Evolutionary conservation across 2,888 invertebrate species (phyloP).

Genomic region (Clanis bilineata): DNA sequence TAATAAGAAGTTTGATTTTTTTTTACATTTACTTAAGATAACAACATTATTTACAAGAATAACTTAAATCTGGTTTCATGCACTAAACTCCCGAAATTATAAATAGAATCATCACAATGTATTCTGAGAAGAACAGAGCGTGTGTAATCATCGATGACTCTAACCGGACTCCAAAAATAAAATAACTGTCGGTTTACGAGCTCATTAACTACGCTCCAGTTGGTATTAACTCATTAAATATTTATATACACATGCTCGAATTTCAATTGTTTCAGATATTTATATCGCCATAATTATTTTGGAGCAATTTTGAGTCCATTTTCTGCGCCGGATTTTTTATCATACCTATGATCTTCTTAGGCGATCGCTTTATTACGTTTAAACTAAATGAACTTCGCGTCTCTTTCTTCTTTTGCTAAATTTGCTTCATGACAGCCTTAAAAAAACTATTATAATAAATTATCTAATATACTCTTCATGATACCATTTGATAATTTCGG

Average conservation of each 20-base stretch:
- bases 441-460: no score
- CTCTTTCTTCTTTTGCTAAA: no score
- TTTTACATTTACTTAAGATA: no score
- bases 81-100: background rate
- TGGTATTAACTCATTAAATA: conserved; percentile 1
- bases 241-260: background rate
- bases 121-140: background rate
- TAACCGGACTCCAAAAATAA: background rate
- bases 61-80: background rate
- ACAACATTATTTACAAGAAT: no score
- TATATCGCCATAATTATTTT: background rate
- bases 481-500: no score
- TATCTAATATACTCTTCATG: no score
- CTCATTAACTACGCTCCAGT: background rate
- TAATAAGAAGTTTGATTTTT: no score
- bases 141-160: background rate
- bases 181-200: background rate
- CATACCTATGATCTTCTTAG: no score
- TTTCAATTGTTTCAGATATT: background rate
- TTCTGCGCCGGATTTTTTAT: no score
- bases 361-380: no score
- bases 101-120: background rate
- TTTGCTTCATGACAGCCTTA: no score
- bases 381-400: no score
- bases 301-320: background rate